Percentiles rank a stretch among this genome's conserved stretches.
Conservation (phyloP, 2,113 vertebrate genomes). For the Daphoenositta chrysoptera region DNA sequence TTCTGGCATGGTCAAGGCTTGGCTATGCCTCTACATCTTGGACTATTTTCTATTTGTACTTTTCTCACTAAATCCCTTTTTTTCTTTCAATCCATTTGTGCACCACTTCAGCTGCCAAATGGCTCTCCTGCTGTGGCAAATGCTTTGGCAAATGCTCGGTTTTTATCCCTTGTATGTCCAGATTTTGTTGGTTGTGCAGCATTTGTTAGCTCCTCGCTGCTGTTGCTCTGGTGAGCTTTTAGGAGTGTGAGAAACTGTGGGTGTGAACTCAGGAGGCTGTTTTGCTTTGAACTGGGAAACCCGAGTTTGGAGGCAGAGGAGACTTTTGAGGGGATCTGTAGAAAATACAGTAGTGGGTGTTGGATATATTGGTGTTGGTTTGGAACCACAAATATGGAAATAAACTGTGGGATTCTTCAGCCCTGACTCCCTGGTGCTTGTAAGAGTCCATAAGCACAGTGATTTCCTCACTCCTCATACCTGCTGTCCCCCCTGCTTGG, state of each 20-base stretch:
- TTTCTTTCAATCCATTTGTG: not conserved
- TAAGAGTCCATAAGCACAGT: not conserved
- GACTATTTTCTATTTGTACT: not conserved
- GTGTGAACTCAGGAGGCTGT: not conserved
- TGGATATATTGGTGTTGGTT: not conserved
- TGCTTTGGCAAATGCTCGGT: not conserved
- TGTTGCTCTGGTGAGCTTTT: not conserved
- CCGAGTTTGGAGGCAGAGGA: not conserved
- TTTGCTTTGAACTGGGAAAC: not conserved
- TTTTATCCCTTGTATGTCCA: not conserved
- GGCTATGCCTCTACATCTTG: not conserved
- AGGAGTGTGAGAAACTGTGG: not conserved
- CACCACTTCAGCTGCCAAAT: slow-evolving; percentile 3
- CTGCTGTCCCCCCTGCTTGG: accelerated
- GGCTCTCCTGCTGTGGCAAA: slow-evolving; percentile 8
- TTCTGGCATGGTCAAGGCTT: not conserved
- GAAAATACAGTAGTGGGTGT: not conserved
- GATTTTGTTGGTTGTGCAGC: not conserved
- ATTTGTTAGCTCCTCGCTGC: not conserved
- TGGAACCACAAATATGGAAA: not conserved
- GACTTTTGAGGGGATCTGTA: not conserved
- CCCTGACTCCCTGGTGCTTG: not conserved
- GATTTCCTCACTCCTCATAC: not conserved
- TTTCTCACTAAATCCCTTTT: not conserved
- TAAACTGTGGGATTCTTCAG: not conserved